Evolutionary conservation across 2,113 vertebrate genomes (phyloP).

Genomic region (Phylloscopus whistleri): DNA sequence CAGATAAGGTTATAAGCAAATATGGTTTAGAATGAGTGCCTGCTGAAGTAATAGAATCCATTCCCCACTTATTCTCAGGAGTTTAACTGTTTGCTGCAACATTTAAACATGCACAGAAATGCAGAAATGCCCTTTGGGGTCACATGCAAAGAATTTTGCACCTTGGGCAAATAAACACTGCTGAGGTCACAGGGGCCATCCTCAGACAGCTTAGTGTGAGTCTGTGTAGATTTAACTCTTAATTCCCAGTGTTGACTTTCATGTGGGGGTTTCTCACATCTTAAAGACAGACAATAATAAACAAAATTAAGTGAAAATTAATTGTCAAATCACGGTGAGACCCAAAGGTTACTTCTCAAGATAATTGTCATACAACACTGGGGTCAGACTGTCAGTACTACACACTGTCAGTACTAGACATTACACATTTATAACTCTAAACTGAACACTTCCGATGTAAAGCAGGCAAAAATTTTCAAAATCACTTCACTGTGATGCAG

Average conservation of each 20-base stretch:
- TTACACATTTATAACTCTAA: neutral
- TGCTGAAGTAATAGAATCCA: neutral
- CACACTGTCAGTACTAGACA: neutral
- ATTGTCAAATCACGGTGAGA: neutral
- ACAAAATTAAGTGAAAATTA: neutral
- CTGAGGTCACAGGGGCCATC: neutral
- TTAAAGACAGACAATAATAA: neutral
- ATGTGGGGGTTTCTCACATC: neutral
- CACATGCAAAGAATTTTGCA: neutral
- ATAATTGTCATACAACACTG: neutral
- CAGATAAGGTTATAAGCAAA: slow-evolving; percentile 45
- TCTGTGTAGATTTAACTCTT: neutral
- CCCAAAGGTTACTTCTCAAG: neutral
- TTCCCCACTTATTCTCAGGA: neutral
- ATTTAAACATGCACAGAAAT: neutral
- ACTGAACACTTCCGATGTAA: neutral
- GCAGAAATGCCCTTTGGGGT: neutral
- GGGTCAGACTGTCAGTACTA: neutral
- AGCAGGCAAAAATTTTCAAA: neutral
- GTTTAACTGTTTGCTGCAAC: slow-evolving; percentile 31
- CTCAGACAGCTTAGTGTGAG: no score
- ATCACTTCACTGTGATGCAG: neutral
- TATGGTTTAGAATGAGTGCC: neutral
- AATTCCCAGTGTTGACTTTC: neutral
- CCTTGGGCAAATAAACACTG: neutral